A percentile compares a stretch with the other conserved stretches of the same genome.
Evolutionary conservation across 2,888 invertebrate species (phyloP).

Genomic region (Troides oblongomaculatus): DNA sequence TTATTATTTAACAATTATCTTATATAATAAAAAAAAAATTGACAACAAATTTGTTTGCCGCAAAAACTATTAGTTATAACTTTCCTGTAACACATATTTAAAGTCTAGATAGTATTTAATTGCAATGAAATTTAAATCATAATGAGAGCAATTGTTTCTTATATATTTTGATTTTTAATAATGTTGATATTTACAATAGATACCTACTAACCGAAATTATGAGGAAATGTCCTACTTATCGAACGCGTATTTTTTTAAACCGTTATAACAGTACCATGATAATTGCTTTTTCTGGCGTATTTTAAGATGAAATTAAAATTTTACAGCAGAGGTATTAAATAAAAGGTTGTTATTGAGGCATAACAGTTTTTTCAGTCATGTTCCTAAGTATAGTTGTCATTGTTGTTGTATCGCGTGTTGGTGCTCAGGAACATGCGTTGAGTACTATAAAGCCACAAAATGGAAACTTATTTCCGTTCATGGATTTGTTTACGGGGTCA

Average conservation of each 20-base stretch:
- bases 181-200: background rate
- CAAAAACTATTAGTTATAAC: no score
- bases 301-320: conserved; percentile 65
- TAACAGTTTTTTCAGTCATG: conserved; percentile 71
- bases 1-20: no score
- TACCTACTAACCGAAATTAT: background rate
- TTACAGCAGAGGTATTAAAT: conserved; percentile 73
- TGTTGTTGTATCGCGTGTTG: conserved; percentile 49
- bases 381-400: conserved; percentile 57
- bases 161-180: no score
- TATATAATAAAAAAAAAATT: no score
- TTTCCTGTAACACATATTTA: no score
- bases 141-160: no score
- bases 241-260: conserved; percentile 36
- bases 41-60: no score
- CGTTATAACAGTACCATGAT: conserved; percentile 49
- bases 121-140: no score
- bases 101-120: no score
- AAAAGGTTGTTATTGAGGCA: conserved; percentile 53
- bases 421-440: conserved; percentile 61
- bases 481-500: conserved; percentile 65
- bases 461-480: conserved; percentile 53
- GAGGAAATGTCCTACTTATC: background rate
- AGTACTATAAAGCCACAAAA: conserved; percentile 54
- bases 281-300: conserved; percentile 61